Evolutionary conservation across 1,140 invertebrate genomes (phyloP).

Genomic region (Homarus americanus): DNA sequence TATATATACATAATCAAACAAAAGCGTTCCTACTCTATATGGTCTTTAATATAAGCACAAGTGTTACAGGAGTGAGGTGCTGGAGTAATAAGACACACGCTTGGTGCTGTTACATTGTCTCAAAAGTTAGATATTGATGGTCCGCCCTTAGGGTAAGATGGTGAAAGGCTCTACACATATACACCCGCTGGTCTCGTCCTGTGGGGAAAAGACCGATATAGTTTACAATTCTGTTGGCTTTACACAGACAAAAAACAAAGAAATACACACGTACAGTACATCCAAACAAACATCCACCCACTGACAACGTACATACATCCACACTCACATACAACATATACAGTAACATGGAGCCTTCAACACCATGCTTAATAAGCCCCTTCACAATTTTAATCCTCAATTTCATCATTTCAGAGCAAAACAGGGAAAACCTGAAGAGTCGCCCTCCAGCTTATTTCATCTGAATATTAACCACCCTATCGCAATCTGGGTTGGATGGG

Average conservation of each 20-base stretch:
- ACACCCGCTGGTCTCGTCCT: slow-evolving; percentile 25
- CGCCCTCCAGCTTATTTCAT: no score
- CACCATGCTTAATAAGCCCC: no score
- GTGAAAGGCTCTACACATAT: not conserved
- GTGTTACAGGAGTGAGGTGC: not conserved
- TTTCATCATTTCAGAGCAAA: no score
- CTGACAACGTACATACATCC: no score
- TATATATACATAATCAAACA: not conserved
- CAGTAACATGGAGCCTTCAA: no score
- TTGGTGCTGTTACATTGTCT: not conserved
- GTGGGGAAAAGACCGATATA: not conserved
- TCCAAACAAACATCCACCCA: not conserved
- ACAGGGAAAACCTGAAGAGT: no score
- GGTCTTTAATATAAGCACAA: not conserved
- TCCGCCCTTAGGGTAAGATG: not conserved
- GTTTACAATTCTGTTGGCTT: no score
- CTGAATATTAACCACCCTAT: no score
- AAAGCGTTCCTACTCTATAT: not conserved
- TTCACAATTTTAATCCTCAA: no score
- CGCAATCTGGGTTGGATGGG: no score
- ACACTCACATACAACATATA: no score
- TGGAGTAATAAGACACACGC: not conserved
- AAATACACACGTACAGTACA: not conserved
- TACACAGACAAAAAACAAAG: no score
- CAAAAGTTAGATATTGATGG: not conserved